Base-by-base conservation (phyloP, 2,797 vertebrate species). In the Alosa sapidissima region DNA sequence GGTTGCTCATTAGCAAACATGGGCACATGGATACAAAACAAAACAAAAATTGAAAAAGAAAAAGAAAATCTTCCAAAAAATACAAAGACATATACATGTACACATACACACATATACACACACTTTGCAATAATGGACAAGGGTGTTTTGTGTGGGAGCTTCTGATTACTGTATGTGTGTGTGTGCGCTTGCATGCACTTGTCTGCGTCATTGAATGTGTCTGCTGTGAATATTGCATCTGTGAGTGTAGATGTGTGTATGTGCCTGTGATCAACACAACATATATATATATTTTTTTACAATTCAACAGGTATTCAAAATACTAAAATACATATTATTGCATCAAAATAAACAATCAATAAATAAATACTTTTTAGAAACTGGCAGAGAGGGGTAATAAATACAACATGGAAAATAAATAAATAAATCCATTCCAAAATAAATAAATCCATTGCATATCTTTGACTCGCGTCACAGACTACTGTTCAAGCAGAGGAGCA, bases 291-390 rank as follows among this genome's bases (percentile, higher is more conserved):
- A 52, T 51, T 49, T n/a, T 68, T 52, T 68, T 33, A 16, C 51
- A 72, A 51, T 83, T 62, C 58, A 83, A 62, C 68, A 75, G 68
- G 68, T 75, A 75, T 75, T 75, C 68, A 75, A 45, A 75, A 75
- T 75, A 75, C 68, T 75, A 75, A 75, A 75, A 75, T 83, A 68
- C 83, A 68, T 68, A 68, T 82, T 82, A 83, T 72, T 83, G 60
- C 60, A 83, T 68, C 83, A 10, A 72, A 83, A 72, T 83, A 83
- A 83, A 72, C 62, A 83, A 72, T 83, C 83, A 62, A 68, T 83
- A 68, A 49, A 68, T 83, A 68, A 68, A 68, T 65, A 47, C n/a
- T 83, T 60, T 83, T 83, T 68, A 72, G 68, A 75, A 75, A 75
- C 68, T 75, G 68, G 68, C 68, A 75, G 68, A 75, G 68, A 75